Base-by-base conservation (phyloP, 1,140 invertebrate genomes). In the Lepidurus couesii region DNA sequence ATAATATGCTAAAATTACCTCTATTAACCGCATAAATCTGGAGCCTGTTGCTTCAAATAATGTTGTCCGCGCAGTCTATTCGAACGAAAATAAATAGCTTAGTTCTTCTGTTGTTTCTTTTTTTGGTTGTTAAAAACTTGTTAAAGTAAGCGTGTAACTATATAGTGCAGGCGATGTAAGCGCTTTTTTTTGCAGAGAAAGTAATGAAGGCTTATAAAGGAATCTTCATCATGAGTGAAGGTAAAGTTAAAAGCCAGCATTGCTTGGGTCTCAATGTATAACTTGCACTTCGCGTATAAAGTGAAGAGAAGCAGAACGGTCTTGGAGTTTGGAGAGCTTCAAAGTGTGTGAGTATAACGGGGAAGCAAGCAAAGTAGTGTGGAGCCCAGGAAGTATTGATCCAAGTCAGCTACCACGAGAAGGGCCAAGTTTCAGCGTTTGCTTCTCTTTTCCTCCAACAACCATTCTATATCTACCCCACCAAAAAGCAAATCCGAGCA, bases 301-400 rank as follows among this genome's bases (percentile, higher is more conserved):
- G 13, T n/a, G 53, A 16, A 65, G 53, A 65, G 53, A 21, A 21
- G 53, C 6, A 16, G 21, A 65, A 21, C 8, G 53, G 53, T 21
- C 53, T 65, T 65, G 21, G 21, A 21, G 21, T 65, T 65, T 65
- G 53, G 53, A 65, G 53, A 13, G 53, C 53, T 65, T 65, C 53
- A 21, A 65, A 65, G 21, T 65, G 16, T 65, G 53, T 65, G 53
- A 65, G 53, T 65, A 65, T 65, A 65, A 65, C 53, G n/a, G 53
- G 53, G 53, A 65, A 21, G 16, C 34, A 34, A 34, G 34, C 34
- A 34, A 7, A 65, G 9, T 65, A 65, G 53, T 65, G 13, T 13
- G 53, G 53, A 65, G 53, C 53, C 53, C 21, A 65, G 53, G 53
- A 65, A 65, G 53, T 65, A 65, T 65, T 65, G 53, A 65, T 65